These are phyloP conservation scores for Dermatemys mawii DNA, from an alignment of 2,113 vertebrate genomes.

Conservation along the genomic window DNA sequence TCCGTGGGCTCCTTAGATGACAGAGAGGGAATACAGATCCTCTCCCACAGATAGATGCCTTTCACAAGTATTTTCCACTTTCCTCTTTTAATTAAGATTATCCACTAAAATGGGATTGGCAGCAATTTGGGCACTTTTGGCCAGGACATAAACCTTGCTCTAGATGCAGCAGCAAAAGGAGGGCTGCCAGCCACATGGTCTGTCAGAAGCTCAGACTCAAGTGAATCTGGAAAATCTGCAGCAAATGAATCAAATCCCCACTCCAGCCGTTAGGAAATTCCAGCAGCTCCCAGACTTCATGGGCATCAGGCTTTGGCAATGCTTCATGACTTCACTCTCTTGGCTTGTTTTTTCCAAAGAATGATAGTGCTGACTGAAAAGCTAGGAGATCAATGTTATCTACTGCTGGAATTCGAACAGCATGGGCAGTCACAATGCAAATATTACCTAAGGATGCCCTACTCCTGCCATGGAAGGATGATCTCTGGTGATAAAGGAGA, in stretches of 20 bases:
- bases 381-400: background rate
- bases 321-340: background rate
- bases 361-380: background rate
- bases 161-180: background rate
- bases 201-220: background rate
- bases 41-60: background rate
- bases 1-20: background rate
- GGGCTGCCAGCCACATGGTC: background rate
- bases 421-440: background rate
- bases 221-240: background rate
- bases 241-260: background rate
- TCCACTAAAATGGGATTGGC: background rate
- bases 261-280: background rate
- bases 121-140: background rate
- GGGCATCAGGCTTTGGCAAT: background rate
- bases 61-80: background rate
- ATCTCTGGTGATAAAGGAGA: background rate
- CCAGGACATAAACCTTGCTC: background rate
- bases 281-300: background rate
- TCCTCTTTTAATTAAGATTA: background rate
- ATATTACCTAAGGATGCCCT: background rate
- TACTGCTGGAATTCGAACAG: background rate
- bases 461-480: background rate
- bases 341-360: background rate
- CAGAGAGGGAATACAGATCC: background rate